A percentile compares a stretch with the other conserved stretches of the same genome.
phyloP scores from a whole-genome alignment of 1,140 invertebrate species.

The Ceratosolen fusciceps region DNA sequence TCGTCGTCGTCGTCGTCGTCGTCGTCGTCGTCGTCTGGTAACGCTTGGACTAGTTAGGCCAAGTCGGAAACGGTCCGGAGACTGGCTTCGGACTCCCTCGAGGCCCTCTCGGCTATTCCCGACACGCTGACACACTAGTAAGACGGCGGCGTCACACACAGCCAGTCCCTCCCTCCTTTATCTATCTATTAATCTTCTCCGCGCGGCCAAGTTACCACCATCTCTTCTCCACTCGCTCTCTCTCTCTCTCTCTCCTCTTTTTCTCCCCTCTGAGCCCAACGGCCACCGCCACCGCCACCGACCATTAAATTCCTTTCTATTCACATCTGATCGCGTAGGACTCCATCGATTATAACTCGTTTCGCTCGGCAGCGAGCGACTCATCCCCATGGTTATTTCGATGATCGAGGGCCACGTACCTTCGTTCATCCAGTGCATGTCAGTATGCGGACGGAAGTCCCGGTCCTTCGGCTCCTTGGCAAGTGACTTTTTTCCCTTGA shows the following conservation, averaged over 20 bases:
- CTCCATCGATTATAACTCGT: background rate
- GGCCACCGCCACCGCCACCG: too few relatives aligned
- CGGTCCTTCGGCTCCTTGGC: too few relatives aligned
- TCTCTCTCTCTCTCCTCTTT: too few relatives aligned
- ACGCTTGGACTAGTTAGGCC: background rate
- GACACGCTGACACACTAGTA: background rate
- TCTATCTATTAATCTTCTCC: background rate
- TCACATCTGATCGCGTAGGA: background rate
- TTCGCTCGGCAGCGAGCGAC: background rate
- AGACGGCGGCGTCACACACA: background rate
- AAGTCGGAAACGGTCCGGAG: background rate
- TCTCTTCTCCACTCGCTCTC: too few relatives aligned
- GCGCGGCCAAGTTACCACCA: background rate
- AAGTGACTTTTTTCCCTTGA: too few relatives aligned
- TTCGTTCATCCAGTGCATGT: too few relatives aligned
- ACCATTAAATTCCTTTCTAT: background rate
- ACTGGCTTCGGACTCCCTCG: background rate
- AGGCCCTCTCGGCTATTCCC: background rate
- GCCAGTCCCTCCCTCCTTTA: background rate
- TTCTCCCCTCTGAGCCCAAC: too few relatives aligned
- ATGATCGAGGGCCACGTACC: background rate
- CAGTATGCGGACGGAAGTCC: too few relatives aligned
- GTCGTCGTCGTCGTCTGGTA: too few relatives aligned
- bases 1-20: too few relatives aligned
- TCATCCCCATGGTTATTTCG: background rate